Conservation (phyloP, 2,888 invertebrate species). For the Caenorhabditis parvicauda region DNA sequence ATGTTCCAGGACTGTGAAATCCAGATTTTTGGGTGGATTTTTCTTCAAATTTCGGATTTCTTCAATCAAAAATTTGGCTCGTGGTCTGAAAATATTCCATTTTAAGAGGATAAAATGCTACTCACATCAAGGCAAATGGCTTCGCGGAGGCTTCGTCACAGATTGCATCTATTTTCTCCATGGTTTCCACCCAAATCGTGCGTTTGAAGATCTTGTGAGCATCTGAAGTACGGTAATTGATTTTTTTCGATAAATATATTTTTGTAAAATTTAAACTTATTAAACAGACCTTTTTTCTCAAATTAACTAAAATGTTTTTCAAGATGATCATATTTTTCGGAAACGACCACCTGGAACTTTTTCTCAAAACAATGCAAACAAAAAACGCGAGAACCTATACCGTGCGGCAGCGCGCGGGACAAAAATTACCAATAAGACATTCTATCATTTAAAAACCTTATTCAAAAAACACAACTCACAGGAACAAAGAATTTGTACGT, state of each 20-base stretch:
- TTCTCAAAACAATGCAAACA: too few relatives aligned
- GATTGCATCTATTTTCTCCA: constrained; percentile 19
- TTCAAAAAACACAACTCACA: constrained; percentile 6
- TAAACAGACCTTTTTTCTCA: too few relatives aligned
- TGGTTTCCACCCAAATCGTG: constrained; percentile 15
- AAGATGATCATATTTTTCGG: too few relatives aligned
- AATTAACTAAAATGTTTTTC: too few relatives aligned
- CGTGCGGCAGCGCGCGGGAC: too few relatives aligned
- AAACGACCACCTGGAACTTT: too few relatives aligned
- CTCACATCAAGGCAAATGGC: constrained; percentile 14
- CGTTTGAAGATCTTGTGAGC: constrained; percentile 34
- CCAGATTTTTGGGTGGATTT: constrained; percentile 19
- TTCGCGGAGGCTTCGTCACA: constrained; percentile 10
- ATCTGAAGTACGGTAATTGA: constrained; percentile 63
- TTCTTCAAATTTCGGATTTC: constrained; percentile 27
- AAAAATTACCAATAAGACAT: background rate
- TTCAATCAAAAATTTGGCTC: constrained; percentile 33
- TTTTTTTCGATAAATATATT: too few relatives aligned
- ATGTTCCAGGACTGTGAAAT: constrained; percentile 25
- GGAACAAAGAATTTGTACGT: background rate
- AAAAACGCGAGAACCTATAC: too few relatives aligned
- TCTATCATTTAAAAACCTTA: background rate
- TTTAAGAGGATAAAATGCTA: background rate
- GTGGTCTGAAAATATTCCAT: constrained; percentile 13
- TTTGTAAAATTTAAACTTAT: too few relatives aligned